Percentiles rank a stretch among this genome's conserved stretches.
These are phyloP conservation scores for Nematopogon swammerdamellus DNA, from an alignment of 2,888 invertebrate genomes.

Conservation along the genomic window DNA sequence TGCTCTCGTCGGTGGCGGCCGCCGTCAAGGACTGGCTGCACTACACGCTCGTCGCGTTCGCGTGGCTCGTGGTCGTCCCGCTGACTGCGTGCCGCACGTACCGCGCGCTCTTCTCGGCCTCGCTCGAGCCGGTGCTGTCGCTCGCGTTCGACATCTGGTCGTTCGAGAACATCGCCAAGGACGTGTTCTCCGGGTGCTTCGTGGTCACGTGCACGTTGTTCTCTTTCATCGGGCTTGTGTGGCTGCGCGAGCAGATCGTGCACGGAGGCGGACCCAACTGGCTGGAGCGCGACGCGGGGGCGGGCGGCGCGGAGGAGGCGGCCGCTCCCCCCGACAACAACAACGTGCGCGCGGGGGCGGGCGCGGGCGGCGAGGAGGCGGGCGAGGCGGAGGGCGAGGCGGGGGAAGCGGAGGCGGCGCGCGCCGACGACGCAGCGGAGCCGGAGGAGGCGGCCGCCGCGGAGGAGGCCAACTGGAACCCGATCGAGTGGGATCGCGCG, in stretches of 20 bases:
- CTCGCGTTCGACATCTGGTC: constrained; percentile 91
- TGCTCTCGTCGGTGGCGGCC: constrained; percentile 83
- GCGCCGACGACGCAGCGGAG: constrained; percentile 35
- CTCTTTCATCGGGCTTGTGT: constrained; percentile 95
- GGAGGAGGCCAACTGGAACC: constrained; percentile 93
- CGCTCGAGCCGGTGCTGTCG: constrained; percentile 80
- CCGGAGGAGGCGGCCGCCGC: constrained; percentile 58
- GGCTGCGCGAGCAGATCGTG: constrained; percentile 96
- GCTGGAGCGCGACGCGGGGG: constrained; percentile 73
- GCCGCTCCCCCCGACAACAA: constrained; percentile 42
- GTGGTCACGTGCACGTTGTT: constrained; percentile 95
- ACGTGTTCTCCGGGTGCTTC: constrained; percentile 94
- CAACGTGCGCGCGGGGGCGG: constrained; percentile 40
- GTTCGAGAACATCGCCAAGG: constrained; percentile 87
- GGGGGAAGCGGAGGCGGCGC: constrained; percentile 33
- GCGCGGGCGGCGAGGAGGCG: constrained; percentile 24
- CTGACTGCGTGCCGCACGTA: constrained; percentile 95
- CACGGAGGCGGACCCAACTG: constrained; percentile 97
- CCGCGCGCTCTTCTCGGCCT: constrained; percentile 87
- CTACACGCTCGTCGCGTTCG: constrained; percentile 93
- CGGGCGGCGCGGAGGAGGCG: constrained; percentile 44
- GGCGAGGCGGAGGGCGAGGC: constrained; percentile 31
- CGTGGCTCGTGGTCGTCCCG: constrained; percentile 97
- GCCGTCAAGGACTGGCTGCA: constrained; percentile 97
- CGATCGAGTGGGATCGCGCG: constrained; percentile 97